Conservation (phyloP, 2,113 vertebrate genomes). For the Crypturellus undulatus region DNA sequence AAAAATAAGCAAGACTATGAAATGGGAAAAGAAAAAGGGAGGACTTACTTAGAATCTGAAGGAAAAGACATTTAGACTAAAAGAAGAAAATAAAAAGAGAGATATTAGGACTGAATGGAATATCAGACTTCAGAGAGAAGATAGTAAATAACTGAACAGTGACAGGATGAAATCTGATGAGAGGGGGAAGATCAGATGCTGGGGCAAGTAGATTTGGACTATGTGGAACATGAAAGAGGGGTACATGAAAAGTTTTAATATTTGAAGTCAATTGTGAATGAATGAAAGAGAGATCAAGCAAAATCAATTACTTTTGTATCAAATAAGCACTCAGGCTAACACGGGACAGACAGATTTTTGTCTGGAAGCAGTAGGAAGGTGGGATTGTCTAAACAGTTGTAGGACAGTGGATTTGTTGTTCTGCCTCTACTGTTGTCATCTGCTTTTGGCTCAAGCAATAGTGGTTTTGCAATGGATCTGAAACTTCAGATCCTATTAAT, state of each 20-base stretch:
- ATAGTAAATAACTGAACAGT: neutral
- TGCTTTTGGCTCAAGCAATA: neutral
- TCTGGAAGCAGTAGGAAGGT: neutral
- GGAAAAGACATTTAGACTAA: neutral
- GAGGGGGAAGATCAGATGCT: neutral
- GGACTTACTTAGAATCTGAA: neutral
- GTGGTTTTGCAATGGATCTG: neutral
- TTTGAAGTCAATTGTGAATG: neutral
- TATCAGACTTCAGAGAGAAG: neutral
- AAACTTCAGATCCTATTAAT: neutral
- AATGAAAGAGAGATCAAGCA: neutral
- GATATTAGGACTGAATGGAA: neutral
- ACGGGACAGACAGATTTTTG: neutral
- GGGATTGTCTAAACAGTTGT: neutral
- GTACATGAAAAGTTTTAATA: neutral
- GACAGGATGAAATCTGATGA: neutral
- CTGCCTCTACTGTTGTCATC: neutral
- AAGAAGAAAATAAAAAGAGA: neutral
- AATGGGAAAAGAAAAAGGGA: neutral
- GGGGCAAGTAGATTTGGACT: neutral
- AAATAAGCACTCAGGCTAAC: neutral
- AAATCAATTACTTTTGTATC: neutral
- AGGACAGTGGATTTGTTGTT: neutral
- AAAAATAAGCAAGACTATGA: neutral
- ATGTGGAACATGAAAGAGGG: neutral